phyloP scores from a whole-genome alignment of 2,888 invertebrate genomes.

The Drosophila colorata region DNA sequence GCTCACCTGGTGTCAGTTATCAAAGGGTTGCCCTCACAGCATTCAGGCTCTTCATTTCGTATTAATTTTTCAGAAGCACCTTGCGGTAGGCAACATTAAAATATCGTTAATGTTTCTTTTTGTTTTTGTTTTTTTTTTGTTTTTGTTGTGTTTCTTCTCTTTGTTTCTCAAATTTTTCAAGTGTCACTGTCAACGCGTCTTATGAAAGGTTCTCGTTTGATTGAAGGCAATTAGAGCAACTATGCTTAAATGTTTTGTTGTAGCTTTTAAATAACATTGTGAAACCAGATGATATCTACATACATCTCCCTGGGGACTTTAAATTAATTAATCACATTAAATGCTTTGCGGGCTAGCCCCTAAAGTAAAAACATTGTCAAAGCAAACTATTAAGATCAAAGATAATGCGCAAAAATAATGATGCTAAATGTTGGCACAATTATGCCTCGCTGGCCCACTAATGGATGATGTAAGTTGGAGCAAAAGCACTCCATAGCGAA shows the following conservation, averaged over 20 bases:
- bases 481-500: neutral
- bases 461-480: slow-evolving; percentile 37
- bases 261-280: slow-evolving; percentile 27
- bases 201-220: slow-evolving; percentile 45
- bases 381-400: slow-evolving; percentile 76
- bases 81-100: slow-evolving; percentile 42
- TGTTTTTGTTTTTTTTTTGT: slow-evolving; percentile 20
- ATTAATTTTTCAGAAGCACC: slow-evolving; percentile 53
- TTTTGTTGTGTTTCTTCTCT: slow-evolving; percentile 5
- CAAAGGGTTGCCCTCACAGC: slow-evolving; percentile 45
- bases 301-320: slow-evolving; percentile 50
- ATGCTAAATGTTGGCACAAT: slow-evolving; percentile 71
- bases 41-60: slow-evolving; percentile 32
- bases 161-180: slow-evolving; percentile 60
- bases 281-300: slow-evolving; percentile 12
- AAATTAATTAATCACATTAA: slow-evolving; percentile 77
- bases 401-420: slow-evolving; percentile 72
- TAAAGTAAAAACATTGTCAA: slow-evolving; percentile 51
- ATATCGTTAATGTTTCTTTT: slow-evolving; percentile 42
- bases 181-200: slow-evolving; percentile 67
- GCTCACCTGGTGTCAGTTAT: slow-evolving; percentile 61
- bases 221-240: slow-evolving; percentile 55
- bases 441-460: slow-evolving; percentile 62
- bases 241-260: slow-evolving; percentile 18
- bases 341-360: slow-evolving; percentile 47